A percentile compares a stretch with the other conserved stretches of the same genome.
Conservation (phyloP, 2,113 vertebrate species). For the Cephalopholis sonnerati region DNA sequence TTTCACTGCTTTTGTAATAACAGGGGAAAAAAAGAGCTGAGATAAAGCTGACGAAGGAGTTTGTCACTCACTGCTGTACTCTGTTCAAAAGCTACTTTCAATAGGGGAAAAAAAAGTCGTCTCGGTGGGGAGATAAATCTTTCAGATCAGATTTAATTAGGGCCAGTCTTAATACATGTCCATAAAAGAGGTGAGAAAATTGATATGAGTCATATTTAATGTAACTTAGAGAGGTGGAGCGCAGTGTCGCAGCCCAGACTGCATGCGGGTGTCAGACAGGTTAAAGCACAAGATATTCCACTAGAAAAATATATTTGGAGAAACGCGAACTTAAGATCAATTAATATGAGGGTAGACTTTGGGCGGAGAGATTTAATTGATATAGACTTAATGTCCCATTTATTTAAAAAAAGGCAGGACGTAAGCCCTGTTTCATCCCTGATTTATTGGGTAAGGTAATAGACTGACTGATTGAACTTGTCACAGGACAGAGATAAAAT, state of each 20-base stretch:
- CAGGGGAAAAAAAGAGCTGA: slow-evolving; percentile 5
- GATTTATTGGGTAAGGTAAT: slow-evolving; percentile 84
- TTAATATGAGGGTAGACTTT: slow-evolving; percentile 63
- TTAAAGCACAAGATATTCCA: slow-evolving; percentile 43
- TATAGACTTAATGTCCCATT: slow-evolving; percentile 75
- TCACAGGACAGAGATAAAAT: slow-evolving; percentile 80
- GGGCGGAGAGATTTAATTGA: slow-evolving; percentile 72
- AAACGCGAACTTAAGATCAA: slow-evolving; percentile 64
- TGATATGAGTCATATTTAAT: slow-evolving; percentile 71
- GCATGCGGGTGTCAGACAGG: slow-evolving; percentile 46
- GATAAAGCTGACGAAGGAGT: slow-evolving; percentile 61
- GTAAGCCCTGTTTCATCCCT: slow-evolving; percentile 66
- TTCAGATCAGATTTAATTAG: slow-evolving; percentile 65
- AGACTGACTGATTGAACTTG: slow-evolving; percentile 84
- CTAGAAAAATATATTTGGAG: slow-evolving; percentile 60
- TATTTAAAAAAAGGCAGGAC: slow-evolving; percentile 60
- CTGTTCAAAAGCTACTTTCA: slow-evolving; percentile 47
- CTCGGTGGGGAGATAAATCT: slow-evolving; percentile 63
- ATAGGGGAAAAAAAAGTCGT: background rate
- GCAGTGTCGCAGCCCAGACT: slow-evolving; percentile 24
- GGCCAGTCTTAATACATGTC: slow-evolving; percentile 51
- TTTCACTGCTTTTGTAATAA: background rate
- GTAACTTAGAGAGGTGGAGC: slow-evolving; percentile 41
- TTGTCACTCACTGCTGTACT: slow-evolving; percentile 25
- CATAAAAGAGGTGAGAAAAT: slow-evolving; percentile 63